Evolutionary conservation across 2,113 vertebrate genomes (phyloP).

Genomic region (Bambusicola thoracicus): DNA sequence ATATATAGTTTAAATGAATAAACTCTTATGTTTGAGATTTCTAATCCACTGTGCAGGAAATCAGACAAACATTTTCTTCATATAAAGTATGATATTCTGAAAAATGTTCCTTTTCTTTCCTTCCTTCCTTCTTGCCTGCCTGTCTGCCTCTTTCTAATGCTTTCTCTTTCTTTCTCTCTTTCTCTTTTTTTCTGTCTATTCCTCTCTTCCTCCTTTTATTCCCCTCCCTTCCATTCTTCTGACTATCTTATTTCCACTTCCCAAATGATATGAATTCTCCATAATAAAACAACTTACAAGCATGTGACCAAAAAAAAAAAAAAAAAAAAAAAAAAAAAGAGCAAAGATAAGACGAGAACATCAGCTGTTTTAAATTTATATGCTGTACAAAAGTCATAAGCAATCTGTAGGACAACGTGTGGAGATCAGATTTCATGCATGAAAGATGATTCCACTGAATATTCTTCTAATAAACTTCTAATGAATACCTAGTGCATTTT

Average conservation of each 20-base stretch:
- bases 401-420: accelerated
- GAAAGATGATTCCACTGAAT: background rate
- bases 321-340: too few relatives aligned
- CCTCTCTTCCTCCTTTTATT: background rate
- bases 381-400: background rate
- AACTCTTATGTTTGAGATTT: background rate
- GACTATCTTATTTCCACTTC: background rate
- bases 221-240: accelerated
- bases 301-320: background rate
- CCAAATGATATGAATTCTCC: background rate
- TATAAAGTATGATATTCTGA: background rate
- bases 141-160: background rate
- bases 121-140: background rate
- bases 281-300: background rate
- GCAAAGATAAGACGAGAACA: background rate
- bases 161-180: accelerated
- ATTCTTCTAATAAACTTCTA: background rate
- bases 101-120: background rate
- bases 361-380: background rate
- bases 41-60: background rate
- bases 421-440: background rate
- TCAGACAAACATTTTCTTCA: background rate
- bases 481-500: background rate
- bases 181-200: accelerated
- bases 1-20: background rate